Percentiles rank a stretch among this genome's conserved stretches.
Conservation (phyloP, 1,140 invertebrate genomes). For the Ceratoteleas bidentatus region DNA sequence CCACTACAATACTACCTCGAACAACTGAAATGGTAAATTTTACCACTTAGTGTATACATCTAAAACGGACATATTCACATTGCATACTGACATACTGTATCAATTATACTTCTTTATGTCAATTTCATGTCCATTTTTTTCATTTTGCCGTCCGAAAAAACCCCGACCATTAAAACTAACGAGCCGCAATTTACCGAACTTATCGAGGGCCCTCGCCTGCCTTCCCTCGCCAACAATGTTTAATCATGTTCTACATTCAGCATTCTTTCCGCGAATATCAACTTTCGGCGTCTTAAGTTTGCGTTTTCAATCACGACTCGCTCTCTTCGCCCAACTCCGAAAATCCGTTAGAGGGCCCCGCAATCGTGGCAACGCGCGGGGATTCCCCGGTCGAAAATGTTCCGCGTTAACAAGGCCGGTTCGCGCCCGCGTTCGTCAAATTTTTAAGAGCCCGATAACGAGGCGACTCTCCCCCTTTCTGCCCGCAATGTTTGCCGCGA, state of each 20-base stretch:
- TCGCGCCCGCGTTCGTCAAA: slow-evolving; percentile 59
- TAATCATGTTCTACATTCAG: slow-evolving; percentile 50
- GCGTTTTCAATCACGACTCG: slow-evolving; percentile 36
- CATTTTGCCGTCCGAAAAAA: slow-evolving; percentile 11
- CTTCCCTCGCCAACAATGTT: slow-evolving; percentile 33
- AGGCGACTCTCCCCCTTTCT: slow-evolving; percentile 62
- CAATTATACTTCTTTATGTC: no score
- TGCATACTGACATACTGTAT: no score
- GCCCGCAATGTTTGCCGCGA: slow-evolving; percentile 32
- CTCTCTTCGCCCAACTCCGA: slow-evolving; percentile 39
- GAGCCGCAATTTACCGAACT: slow-evolving; percentile 31
- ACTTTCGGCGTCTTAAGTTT: slow-evolving; percentile 41
- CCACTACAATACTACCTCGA: no score
- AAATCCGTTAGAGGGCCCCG: slow-evolving; percentile 27
- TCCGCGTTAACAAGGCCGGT: slow-evolving; percentile 64
- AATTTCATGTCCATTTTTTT: no score
- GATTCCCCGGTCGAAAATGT: slow-evolving; percentile 47
- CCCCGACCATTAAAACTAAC: slow-evolving; percentile 29
- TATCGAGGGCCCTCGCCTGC: slow-evolving; percentile 16
- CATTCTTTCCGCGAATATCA: slow-evolving; percentile 40
- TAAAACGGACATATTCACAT: no score
- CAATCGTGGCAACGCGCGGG: background rate
- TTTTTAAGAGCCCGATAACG: slow-evolving; percentile 72
- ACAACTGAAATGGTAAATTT: no score
- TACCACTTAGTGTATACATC: no score